Evolutionary conservation across 1,140 invertebrate genomes (phyloP), one percentile per base, ranked within the genome.

Genomic region (Drosophila eugracilis): DNA sequence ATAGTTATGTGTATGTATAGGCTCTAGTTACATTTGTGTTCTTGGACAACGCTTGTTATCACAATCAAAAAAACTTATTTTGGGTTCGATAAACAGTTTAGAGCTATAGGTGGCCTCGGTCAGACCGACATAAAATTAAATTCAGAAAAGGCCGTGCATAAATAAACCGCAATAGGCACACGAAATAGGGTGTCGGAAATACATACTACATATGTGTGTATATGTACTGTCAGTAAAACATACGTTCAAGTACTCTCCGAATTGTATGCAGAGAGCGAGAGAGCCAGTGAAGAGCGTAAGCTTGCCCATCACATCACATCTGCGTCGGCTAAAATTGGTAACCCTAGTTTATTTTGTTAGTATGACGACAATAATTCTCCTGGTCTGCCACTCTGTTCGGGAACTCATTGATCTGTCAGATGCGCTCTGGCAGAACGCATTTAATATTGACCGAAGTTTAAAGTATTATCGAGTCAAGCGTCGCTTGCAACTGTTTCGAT

Each of bases 341-440:
- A 75, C 44, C 36, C 32, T 36, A 58, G 52, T 55, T 41, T 77
- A 22, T 45, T 10, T 54, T 41, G 42, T 44, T 73, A 88, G 78
- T 78, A 91, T 91, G 90, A 91, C 81, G 53, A 88, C 90, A 75
- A 59, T 91, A 66, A 65, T 72, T 50, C 69, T 84, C 48, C 66
- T 90, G 28, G 60, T 54, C 32, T 72, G 59, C 52, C 67, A 58
- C 66, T 67, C 78, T 14, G 39, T 90, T 49, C 57, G 75, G 22
- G 89, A 90, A 37, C 41, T 91, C 15, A 78, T 69, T 60, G 83
- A 81, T 72, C 72, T 91, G 17, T 65, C 78, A 63, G 66, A 89
- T 91, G 89, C 85, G 49, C 79, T 88, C 65, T 69, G 77, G 65
- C 76, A 70, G 15, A 88, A 77, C 50, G 58, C 65, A 37, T 91